Conservation (phyloP, 2,888 invertebrate species). For the Cerastoderma edule region DNA sequence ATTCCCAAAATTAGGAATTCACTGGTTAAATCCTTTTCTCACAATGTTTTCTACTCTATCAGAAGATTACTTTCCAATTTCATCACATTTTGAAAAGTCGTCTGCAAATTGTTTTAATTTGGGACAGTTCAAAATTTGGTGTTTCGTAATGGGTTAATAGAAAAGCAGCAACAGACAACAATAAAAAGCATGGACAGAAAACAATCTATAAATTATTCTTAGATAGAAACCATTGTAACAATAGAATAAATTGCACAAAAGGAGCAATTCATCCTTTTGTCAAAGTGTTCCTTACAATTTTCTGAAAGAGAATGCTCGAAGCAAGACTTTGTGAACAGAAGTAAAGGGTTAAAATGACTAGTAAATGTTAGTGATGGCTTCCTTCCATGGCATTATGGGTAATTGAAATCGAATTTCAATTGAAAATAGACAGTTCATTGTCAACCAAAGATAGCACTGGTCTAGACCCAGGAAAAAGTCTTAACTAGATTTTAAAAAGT, state of each 20-base stretch:
- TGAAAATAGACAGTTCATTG: not conserved
- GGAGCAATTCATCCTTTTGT: not conserved
- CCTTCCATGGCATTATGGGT: not conserved
- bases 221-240: not conserved
- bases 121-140: constrained; percentile 17
- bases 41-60: too few relatives aligned
- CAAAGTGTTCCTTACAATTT: constrained; percentile 6
- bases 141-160: not conserved
- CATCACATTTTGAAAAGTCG: not conserved
- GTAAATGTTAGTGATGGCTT: not conserved
- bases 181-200: not conserved
- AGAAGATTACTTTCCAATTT: too few relatives aligned
- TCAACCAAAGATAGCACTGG: not conserved
- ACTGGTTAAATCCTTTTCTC: too few relatives aligned
- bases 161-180: not conserved
- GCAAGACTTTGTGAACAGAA: too few relatives aligned
- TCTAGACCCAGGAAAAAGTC: too few relatives aligned
- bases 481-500: too few relatives aligned
- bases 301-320: too few relatives aligned
- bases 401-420: constrained; percentile 7
- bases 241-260: not conserved
- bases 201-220: not conserved
- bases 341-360: not conserved
- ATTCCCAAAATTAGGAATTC: too few relatives aligned
- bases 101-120: not conserved